A percentile compares a stretch with the other conserved stretches of the same genome.
Evolutionary conservation across 2,888 invertebrate species (phyloP).

Genomic region (Pandemis cinnamomeana): DNA sequence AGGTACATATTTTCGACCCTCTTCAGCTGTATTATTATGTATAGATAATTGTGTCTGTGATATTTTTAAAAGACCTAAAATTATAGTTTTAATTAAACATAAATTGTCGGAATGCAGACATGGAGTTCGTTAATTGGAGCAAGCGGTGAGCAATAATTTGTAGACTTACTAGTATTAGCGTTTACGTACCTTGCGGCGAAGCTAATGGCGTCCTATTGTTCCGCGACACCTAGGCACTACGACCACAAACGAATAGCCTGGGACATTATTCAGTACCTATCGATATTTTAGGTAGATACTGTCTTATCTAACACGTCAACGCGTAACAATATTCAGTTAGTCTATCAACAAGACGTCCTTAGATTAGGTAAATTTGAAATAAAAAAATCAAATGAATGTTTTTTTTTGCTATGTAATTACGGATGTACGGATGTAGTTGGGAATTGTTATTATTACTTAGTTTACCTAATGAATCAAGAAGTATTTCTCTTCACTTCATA

Average conservation of each 20-base stretch:
- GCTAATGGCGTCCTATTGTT: slow-evolving; percentile 42
- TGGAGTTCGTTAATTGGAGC: slow-evolving; percentile 57
- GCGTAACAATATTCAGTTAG: no score
- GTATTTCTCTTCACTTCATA: no score
- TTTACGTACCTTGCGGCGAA: slow-evolving; percentile 53
- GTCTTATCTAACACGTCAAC: not conserved
- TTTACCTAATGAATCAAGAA: no score
- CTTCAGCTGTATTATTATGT: no score
- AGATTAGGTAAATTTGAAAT: no score
- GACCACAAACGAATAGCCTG: not conserved
- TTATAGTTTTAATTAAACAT: not conserved
- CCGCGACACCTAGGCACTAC: not conserved
- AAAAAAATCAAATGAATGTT: no score
- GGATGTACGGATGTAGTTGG: no score
- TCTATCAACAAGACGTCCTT: no score
- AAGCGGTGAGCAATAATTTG: slow-evolving; percentile 59
- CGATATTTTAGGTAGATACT: not conserved
- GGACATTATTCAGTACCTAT: not conserved
- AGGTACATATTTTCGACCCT: no score
- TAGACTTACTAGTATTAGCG: slow-evolving; percentile 49
- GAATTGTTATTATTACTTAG: no score
- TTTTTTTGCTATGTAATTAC: no score
- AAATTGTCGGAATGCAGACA: not conserved
- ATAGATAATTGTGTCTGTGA: no score
- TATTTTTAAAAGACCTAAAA: not conserved